Evolutionary conservation across 2,888 invertebrate species (phyloP), one percentile per base, ranked within the genome.

Genomic region (Subacronicta megacephala): DNA sequence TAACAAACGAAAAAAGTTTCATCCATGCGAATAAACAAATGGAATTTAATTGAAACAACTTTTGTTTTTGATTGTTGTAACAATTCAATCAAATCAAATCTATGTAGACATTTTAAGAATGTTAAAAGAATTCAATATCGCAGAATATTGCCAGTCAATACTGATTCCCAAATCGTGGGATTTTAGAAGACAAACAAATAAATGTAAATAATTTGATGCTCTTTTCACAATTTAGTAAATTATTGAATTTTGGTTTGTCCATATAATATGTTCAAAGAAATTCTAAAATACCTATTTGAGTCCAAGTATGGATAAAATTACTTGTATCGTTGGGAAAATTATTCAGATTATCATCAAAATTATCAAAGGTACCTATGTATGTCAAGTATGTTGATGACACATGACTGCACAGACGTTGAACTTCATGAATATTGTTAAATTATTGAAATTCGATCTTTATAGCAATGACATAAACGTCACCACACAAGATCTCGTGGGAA

Each of bases 41-140:
- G 80, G 79, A 83, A 88, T 88, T 87, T 85, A 81, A 83, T 84
- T 83, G 81, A 72, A 81, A 80, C 70, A 75, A 78, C 72, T 78
- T 81, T 75, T 74, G 72, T 78, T 78, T 77, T 78, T 64, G 53
- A 77, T 76, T 77, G 67, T 66, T 68, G 58, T 66, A 73, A 62
- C 67, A 60, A 63, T 75, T 75, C 67, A 77, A 80, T 83, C 69
- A 73, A 77, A 80, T 83, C 69, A 73, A 71, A 70, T 60, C 44
- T 57, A 43, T 50, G 38, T 46, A 60, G 56, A 71, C 50, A 61
- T 69, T 61, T 31, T 20, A 56, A 60, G 60, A 69, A 76, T 62
- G 54, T 63, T 62, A 62, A 13, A 41, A 10, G 26, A 29, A 20
- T 59, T 55, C 43, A 55, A 52, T 60, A 47, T 50, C 10, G 26